Evolutionary conservation across 2,113 vertebrate species (phyloP).

Genomic region (Alexandromys fortis): DNA sequence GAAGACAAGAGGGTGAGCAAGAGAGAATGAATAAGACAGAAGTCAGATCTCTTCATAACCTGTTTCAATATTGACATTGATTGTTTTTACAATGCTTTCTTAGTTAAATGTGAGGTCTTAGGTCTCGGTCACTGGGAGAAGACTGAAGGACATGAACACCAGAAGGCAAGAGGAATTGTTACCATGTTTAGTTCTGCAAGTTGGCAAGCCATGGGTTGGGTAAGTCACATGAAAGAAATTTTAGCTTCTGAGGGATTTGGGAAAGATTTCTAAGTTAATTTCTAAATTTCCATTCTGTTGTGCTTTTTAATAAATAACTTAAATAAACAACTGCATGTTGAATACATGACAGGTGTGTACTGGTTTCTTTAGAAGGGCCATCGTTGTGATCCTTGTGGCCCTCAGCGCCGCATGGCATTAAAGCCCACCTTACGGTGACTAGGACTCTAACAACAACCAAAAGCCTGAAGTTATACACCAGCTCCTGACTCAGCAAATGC

Average conservation of each 20-base stretch:
- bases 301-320: not conserved
- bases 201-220: not conserved
- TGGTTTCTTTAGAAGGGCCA: not conserved
- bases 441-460: not conserved
- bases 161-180: not conserved
- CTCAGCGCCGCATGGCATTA: not conserved
- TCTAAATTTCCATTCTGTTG: not conserved
- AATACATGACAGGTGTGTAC: rapidly evolving
- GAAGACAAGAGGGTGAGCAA: not conserved
- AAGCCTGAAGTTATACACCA: not conserved
- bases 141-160: not conserved
- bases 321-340: not conserved
- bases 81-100: not conserved
- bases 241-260: not conserved
- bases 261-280: not conserved
- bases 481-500: not conserved
- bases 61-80: not conserved
- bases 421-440: rapidly evolving
- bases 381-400: not conserved
- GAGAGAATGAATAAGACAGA: not conserved
- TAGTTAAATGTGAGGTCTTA: not conserved
- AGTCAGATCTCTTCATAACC: not conserved
- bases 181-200: not conserved
- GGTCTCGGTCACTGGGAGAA: not conserved
- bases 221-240: not conserved